A percentile compares a stretch with the other conserved stretches of the same genome.
Conservation (phyloP, 1,140 invertebrate genomes). For the Drosophila orena region DNA sequence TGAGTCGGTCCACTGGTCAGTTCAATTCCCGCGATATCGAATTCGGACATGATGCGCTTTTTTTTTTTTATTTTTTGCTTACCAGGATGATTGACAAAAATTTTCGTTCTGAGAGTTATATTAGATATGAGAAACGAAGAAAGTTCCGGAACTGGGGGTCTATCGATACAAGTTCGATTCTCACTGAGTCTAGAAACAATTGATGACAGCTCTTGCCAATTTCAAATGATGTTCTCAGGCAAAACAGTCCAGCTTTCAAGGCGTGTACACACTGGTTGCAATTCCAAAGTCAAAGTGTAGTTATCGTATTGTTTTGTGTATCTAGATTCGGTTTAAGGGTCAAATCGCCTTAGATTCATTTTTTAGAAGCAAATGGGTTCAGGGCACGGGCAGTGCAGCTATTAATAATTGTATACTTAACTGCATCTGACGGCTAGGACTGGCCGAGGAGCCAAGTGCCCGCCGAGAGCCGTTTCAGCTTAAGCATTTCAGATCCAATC, state of each 20-base stretch:
- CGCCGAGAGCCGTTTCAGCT: slow-evolving; percentile 68
- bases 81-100: background rate
- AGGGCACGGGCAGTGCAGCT: slow-evolving; percentile 17
- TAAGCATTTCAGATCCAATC: slow-evolving; percentile 64
- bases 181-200: too few species aligned
- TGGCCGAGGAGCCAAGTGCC: slow-evolving; percentile 9
- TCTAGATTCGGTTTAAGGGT: background rate
- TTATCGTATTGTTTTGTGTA: too few species aligned
- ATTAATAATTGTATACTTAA: slow-evolving; percentile 53
- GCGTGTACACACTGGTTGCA: too few species aligned
- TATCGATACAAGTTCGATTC: too few species aligned
- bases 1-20: background rate
- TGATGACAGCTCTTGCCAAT: too few species aligned
- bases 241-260: too few species aligned
- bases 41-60: background rate
- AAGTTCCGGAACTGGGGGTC: too few species aligned
- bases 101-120: background rate
- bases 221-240: too few species aligned
- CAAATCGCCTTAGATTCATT: slow-evolving; percentile 22
- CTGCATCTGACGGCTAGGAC: slow-evolving; percentile 20
- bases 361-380: slow-evolving; percentile 24
- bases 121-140: too few species aligned
- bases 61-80: too few species aligned
- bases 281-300: too few species aligned
- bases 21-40: background rate